Evolutionary conservation across 1,140 invertebrate genomes (phyloP), one percentile per base, ranked within the genome.

Genomic region (Lithobius niger): DNA sequence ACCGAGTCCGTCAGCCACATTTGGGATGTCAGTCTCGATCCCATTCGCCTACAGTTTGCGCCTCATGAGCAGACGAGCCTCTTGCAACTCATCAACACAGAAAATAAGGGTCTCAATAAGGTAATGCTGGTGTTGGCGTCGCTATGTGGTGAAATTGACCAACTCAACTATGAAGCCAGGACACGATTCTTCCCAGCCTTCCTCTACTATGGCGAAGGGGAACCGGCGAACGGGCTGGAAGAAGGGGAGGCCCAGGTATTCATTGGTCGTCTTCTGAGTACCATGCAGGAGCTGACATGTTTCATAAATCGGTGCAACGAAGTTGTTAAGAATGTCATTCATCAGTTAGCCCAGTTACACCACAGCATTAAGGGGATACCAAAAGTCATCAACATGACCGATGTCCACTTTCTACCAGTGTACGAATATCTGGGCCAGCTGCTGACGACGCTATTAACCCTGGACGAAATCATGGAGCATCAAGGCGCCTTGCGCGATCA

Each of bases 51-150:
- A 6, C 74, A 80, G 75, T 65, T 69, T 27, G 59, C 69, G 25
- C 74, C 78, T 4, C 71, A 71, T 59, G 85, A 88, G 69, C 72
- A 80, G 61, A 75, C 81, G 10, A 72, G 75, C 25, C 65, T 87
- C 40, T 68, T 84, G 25, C 76, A 84, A 58, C 66, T 90, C 36
- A 77, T 85, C 21, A 79, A 83, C 59, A 87, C 84, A 24, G 86
- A 92, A 68, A 88, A 88, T 68, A 83, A 84, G 66, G 72, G 81
- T 19, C 76, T 89, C 55, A 86, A 86, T 52, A 88, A 88, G 73
- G 77, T 89, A 18, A 70, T 92, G n/a, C 80, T 81, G 27, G 83
- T 86, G 1, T 76, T 91, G 44, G 79, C 81, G n/a, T 78, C 82
- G 36, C 71, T 88, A 0, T 90, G 85, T 68, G 73, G 79, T 61